These are phyloP conservation scores for Eristalis tenax DNA, from an alignment of 2,888 invertebrate species.

Conservation along the genomic window DNA sequence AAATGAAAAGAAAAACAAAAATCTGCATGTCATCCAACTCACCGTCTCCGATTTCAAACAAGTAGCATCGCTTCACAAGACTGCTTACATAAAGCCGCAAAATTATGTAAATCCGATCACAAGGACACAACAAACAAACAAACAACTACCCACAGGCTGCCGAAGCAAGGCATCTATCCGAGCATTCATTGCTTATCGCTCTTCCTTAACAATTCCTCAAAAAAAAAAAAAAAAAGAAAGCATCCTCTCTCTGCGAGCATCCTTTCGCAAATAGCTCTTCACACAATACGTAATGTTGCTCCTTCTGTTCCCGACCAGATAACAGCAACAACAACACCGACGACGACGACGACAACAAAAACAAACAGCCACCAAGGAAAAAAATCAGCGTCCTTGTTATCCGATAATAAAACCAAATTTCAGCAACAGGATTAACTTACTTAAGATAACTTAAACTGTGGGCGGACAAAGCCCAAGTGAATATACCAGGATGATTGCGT, in stretches of 20 bases:
- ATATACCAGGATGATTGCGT: background rate
- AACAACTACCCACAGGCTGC: background rate
- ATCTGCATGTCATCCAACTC: too few species aligned
- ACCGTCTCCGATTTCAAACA: too few species aligned
- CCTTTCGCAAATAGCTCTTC: conserved; percentile 1
- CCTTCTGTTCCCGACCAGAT: background rate
- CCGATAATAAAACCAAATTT: conserved; percentile 71
- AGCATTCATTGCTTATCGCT: background rate
- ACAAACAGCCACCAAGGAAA: conserved; percentile 25
- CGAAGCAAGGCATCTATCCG: background rate
- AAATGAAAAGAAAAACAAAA: too few species aligned
- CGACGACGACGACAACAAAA: background rate
- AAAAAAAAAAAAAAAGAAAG: background rate
- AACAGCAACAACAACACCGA: background rate
- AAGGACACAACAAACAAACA: background rate
- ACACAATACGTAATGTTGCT: background rate
- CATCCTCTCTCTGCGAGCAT: background rate
- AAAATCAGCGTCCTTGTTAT: conserved; percentile 56
- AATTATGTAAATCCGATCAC: background rate
- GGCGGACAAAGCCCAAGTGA: background rate
- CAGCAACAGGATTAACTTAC: conserved; percentile 71
- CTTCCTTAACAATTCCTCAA: background rate
- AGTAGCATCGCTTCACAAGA: background rate
- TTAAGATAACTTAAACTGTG: conserved; percentile 57
- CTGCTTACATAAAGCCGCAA: background rate